These are phyloP conservation scores for Sebastes cheni DNA, from an alignment of 2,797 vertebrate species.

Conservation along the genomic window DNA sequence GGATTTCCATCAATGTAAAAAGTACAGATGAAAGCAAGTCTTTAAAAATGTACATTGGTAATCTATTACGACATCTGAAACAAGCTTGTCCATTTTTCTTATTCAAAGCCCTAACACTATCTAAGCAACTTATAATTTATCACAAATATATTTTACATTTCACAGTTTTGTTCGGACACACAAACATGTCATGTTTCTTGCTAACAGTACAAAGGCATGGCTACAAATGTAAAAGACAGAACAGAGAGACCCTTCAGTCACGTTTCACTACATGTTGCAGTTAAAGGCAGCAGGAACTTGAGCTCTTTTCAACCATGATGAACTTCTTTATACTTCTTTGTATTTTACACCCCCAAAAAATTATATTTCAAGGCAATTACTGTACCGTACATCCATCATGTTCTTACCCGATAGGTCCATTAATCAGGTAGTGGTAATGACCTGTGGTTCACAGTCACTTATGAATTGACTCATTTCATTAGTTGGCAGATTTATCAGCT, in stretches of 20 bases:
- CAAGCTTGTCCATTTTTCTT: background rate
- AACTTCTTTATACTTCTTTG: background rate
- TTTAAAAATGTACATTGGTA: background rate
- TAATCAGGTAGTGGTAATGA: background rate
- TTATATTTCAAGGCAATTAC: background rate
- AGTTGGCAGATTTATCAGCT: constrained; percentile 14
- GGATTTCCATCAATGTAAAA: background rate
- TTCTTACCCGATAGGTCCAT: background rate
- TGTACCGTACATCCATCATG: constrained; percentile 3
- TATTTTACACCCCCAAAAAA: constrained; percentile 1
- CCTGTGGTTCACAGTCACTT: background rate
- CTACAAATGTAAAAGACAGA: constrained; percentile 52
- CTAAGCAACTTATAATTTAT: background rate
- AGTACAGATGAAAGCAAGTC: background rate
- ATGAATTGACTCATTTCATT: background rate
- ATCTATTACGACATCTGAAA: background rate
- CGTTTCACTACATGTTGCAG: constrained; percentile 38
- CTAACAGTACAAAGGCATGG: constrained; percentile 57
- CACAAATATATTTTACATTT: constrained; percentile 36
- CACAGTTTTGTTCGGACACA: constrained; percentile 55
- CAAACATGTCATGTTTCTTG: background rate
- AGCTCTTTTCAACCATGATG: constrained; percentile 8
- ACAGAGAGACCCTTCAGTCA: constrained; percentile 24
- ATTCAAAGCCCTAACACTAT: constrained; percentile 1
- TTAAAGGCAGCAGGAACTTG: constrained; percentile 56